Percentiles rank a stretch among this genome's conserved stretches.
Evolutionary conservation across 92 coral and sea anemone species (phyloP).

Genomic region (Zoanthus sociatus): DNA sequence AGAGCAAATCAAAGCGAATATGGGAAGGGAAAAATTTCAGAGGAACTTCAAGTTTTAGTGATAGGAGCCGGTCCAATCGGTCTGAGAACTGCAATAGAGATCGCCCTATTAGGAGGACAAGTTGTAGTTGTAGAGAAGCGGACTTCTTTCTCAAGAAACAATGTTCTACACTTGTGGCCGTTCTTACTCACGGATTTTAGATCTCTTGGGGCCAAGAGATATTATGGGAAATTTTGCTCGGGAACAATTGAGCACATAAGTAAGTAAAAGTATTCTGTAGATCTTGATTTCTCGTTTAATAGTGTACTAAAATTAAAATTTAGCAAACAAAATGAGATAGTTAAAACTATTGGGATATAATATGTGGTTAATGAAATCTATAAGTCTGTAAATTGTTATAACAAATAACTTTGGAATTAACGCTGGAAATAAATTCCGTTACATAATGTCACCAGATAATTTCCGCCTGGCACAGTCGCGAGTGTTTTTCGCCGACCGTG

Average conservation of each 20-base stretch:
- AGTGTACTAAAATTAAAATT: not conserved
- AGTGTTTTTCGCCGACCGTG: not conserved
- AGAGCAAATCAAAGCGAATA: slow-evolving; percentile 93
- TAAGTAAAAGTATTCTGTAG: slow-evolving; percentile 62
- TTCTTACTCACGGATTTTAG: slow-evolving; percentile 91
- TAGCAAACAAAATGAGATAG: slow-evolving; percentile 15
- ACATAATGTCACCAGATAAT: not conserved
- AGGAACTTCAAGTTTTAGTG: slow-evolving; percentile 86
- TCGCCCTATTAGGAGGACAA: slow-evolving; percentile 92
- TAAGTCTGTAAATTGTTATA: not conserved
- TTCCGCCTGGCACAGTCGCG: slow-evolving; percentile 23
- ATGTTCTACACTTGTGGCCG: slow-evolving; percentile 98
- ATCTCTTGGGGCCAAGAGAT: slow-evolving; percentile 96
- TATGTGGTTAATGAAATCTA: slow-evolving; percentile 17
- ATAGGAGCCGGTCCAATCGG: slow-evolving; percentile 98
- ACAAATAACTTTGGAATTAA: not conserved
- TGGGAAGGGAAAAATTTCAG: slow-evolving; percentile 90
- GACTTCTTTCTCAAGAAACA: slow-evolving; percentile 82
- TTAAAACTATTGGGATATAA: not conserved
- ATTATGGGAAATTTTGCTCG: slow-evolving; percentile 95
- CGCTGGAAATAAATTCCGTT: slow-evolving; percentile 1
- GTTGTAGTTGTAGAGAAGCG: slow-evolving; percentile 94
- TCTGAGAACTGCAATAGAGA: slow-evolving; percentile 91
- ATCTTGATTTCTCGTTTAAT: not conserved
- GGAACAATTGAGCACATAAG: slow-evolving; percentile 96